Conservation (phyloP, 2,888 invertebrate species). For the Andricus quercusramuli region DNA sequence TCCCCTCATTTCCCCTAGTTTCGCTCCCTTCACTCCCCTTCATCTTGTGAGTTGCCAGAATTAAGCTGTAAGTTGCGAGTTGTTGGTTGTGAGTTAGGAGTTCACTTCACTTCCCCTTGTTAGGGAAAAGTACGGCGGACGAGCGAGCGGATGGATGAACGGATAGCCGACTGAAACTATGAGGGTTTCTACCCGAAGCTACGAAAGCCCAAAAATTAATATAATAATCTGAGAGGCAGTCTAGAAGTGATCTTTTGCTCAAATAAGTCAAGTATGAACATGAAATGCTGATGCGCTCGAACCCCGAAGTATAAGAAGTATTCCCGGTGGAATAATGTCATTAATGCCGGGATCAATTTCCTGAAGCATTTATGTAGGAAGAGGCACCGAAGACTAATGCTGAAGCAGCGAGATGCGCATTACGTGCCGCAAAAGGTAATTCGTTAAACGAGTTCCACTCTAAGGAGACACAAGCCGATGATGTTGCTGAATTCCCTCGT, state of each 20-base stretch:
- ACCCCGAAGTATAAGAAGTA: background rate
- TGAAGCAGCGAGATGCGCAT: slow-evolving; percentile 21
- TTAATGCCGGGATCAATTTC: slow-evolving; percentile 16
- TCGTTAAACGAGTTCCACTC: slow-evolving; percentile 27
- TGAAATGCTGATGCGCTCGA: background rate
- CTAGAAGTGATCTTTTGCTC: background rate
- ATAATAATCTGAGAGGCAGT: background rate
- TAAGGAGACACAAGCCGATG: background rate
- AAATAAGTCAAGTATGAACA: background rate
- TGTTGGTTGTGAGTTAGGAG: too few species aligned
- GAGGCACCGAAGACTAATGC: slow-evolving; percentile 8
- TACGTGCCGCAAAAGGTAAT: slow-evolving; percentile 31
- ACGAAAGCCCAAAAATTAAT: too few species aligned
- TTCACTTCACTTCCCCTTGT: too few species aligned
- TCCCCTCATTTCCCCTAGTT: too few species aligned
- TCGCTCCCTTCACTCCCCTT: too few species aligned
- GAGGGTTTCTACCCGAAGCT: too few species aligned
- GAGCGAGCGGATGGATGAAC: too few species aligned
- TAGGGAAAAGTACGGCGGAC: too few species aligned
- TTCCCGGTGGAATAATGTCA: background rate
- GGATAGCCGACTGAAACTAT: too few species aligned
- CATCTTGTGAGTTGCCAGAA: too few species aligned
- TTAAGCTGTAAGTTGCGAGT: too few species aligned
- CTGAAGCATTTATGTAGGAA: slow-evolving; percentile 13
- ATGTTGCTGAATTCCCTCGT: slow-evolving; percentile 4